Evolutionary conservation across 2,888 invertebrate species (phyloP).

Genomic region (Zaprionus obscuricornis): DNA sequence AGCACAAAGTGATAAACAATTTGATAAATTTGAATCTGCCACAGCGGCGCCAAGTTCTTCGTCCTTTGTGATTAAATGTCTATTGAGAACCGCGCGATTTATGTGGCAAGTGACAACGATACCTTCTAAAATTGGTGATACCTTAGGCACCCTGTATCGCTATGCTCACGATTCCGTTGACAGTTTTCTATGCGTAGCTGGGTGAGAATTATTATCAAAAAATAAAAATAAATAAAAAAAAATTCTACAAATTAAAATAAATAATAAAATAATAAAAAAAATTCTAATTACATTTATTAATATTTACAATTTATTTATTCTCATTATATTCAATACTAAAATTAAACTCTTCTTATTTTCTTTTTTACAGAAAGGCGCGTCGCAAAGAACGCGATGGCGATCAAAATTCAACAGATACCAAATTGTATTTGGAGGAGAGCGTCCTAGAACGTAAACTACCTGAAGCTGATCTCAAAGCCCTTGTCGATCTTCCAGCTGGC

Average conservation of each 20-base stretch:
- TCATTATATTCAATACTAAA: conserved; percentile 21
- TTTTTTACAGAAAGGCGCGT: conserved; percentile 93
- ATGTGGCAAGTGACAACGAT: conserved; percentile 83
- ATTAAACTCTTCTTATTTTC: conserved; percentile 22
- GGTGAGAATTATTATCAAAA: conserved; percentile 83
- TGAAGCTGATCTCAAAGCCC: conserved; percentile 96
- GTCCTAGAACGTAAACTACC: conserved; percentile 96
- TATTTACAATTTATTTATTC: not conserved
- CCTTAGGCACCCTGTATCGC: conserved; percentile 82
- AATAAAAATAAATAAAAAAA: no score
- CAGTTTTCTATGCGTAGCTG: conserved; percentile 83
- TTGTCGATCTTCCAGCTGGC: conserved; percentile 97
- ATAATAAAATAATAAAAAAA: no score
- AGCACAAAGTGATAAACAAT: no score
- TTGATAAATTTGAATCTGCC: not conserved
- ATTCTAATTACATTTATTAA: not conserved
- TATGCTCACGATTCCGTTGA: conserved; percentile 84
- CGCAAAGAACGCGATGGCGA: conserved; percentile 97
- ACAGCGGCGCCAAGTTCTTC: conserved; percentile 42
- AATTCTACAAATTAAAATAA: no score
- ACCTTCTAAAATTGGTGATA: conserved; percentile 83
- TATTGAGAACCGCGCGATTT: conserved; percentile 81
- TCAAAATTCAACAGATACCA: conserved; percentile 91
- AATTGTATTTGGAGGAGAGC: conserved; percentile 97
- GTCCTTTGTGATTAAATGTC: conserved; percentile 81